Conservation (phyloP, 1,140 invertebrate genomes). For the Vanessa tameamea region DNA sequence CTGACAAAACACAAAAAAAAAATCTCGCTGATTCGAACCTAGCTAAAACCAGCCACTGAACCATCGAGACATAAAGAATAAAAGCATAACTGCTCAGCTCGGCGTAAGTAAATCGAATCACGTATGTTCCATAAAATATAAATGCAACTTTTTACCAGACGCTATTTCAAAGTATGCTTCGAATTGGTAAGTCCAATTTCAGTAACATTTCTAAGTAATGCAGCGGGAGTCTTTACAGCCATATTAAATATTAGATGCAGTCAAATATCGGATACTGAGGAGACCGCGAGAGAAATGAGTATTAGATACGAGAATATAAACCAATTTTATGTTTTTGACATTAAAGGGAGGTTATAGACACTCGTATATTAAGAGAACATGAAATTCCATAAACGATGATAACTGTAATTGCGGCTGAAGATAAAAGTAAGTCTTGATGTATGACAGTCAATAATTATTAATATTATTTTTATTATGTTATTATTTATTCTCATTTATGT, state of each 20-base stretch:
- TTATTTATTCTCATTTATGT: no score
- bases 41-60: no score
- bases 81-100: conserved; percentile 26
- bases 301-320: not conserved
- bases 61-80: not conserved
- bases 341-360: not conserved
- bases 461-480: no score
- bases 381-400: no score
- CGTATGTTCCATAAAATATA: conserved; percentile 47
- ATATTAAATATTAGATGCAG: conserved; percentile 30
- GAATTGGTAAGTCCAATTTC: conserved; percentile 47
- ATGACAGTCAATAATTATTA: not conserved
- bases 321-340: not conserved
- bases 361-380: not conserved
- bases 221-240: conserved; percentile 29
- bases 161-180: conserved; percentile 48
- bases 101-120: conserved; percentile 45
- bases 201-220: conserved; percentile 41
- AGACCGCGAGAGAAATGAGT: conserved; percentile 1
- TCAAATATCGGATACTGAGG: conserved; percentile 18
- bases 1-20: no score
- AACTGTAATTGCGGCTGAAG: no score
- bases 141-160: conserved; percentile 47
- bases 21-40: no score
- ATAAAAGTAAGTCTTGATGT: no score